A percentile compares a stretch with the other conserved stretches of the same genome.
Evolutionary conservation across 2,113 vertebrate species (phyloP).

Genomic region (Scolopax mira): DNA sequence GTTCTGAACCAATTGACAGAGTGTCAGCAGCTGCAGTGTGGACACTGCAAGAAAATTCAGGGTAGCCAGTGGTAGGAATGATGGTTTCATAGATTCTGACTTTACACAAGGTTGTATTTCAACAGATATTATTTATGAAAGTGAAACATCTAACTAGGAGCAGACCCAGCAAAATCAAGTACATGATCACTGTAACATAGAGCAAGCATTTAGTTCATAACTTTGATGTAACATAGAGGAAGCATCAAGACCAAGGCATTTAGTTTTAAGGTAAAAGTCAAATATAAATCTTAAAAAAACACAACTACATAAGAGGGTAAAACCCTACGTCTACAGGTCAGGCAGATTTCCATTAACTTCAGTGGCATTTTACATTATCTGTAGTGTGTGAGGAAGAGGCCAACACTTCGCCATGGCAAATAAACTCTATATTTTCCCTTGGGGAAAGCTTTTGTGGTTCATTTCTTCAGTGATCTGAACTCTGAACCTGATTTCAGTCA

Average conservation of each 20-base stretch:
- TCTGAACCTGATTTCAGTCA: not conserved
- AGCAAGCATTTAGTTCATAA: not conserved
- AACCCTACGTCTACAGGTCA: not conserved
- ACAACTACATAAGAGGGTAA: not conserved
- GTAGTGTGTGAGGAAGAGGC: not conserved
- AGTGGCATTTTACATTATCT: not conserved
- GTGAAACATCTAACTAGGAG: not conserved
- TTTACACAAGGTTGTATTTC: not conserved
- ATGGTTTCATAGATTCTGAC: not conserved
- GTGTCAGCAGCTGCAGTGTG: not conserved
- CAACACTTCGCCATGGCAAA: not conserved
- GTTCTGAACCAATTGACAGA: not conserved
- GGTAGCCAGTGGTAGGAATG: not conserved
- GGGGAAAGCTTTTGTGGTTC: not conserved
- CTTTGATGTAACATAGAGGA: not conserved
- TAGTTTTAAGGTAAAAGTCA: not conserved
- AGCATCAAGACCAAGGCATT: not conserved
- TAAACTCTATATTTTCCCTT: not conserved
- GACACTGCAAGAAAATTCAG: not conserved
- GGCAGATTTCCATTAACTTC: not conserved
- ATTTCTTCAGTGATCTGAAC: not conserved
- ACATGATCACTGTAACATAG: not conserved
- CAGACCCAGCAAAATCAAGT: not conserved
- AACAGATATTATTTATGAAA: not conserved
- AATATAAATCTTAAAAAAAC: not conserved